phyloP scores from a whole-genome alignment of 1,140 invertebrate species.

The Temnothorax longispinosus region DNA sequence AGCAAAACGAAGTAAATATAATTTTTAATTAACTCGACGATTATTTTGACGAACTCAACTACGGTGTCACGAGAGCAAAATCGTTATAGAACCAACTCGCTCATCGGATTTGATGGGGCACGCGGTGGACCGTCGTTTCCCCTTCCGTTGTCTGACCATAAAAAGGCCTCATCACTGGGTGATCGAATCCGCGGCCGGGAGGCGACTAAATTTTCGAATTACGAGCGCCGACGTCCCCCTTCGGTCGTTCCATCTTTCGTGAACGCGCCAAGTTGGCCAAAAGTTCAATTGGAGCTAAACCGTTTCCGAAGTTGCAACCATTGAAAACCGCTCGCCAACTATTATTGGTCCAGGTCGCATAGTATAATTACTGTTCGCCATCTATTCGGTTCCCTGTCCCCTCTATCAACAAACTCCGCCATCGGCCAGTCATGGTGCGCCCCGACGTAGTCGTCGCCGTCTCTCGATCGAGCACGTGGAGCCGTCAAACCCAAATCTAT shows the following conservation, averaged over 20 bases:
- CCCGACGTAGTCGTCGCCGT: not conserved
- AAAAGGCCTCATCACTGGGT: constrained; percentile 51
- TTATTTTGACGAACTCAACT: not conserved
- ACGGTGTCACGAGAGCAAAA: not conserved
- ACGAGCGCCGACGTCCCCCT: constrained; percentile 42
- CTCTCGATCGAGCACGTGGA: constrained; percentile 48
- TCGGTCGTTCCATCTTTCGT: constrained; percentile 77
- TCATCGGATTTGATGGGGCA: not conserved
- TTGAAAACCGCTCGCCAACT: constrained; percentile 79
- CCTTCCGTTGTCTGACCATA: constrained; percentile 15
- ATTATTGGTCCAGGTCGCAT: constrained; percentile 79
- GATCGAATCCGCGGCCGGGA: constrained; percentile 54
- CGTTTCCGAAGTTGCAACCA: constrained; percentile 78
- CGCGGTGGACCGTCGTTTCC: not conserved
- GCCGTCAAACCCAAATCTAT: constrained; percentile 67
- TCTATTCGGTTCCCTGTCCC: constrained; percentile 21
- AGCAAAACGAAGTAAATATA: constrained; percentile 17
- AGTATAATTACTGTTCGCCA: constrained; percentile 79
- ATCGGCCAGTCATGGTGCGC: constrained; percentile 24
- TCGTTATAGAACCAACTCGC: not conserved
- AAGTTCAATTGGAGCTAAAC: constrained; percentile 82
- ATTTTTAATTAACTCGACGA: constrained; percentile 30
- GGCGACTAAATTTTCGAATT: constrained; percentile 69
- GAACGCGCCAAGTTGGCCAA: constrained; percentile 73
- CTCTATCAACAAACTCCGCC: constrained; percentile 18